phyloP scores from a whole-genome alignment of 2,888 invertebrate genomes.

The Notodonta ziczac region DNA sequence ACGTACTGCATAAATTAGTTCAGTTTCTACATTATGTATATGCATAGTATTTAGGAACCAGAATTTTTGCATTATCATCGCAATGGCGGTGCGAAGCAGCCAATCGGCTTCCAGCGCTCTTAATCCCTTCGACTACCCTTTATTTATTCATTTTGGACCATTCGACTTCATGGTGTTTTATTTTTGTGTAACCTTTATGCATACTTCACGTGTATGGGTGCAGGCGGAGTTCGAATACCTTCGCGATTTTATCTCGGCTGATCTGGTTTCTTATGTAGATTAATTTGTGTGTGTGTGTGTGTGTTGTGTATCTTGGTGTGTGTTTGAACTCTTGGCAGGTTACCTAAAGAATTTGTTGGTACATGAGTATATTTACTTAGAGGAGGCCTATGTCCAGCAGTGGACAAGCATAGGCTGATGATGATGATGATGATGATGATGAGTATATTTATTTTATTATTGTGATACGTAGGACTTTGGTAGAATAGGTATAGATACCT shows the following conservation, averaged over 20 bases:
- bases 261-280: slow-evolving; percentile 20
- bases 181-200: slow-evolving; percentile 69
- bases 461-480: neutral
- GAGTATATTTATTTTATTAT: neutral
- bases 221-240: slow-evolving; percentile 33
- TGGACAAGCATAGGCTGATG: no score
- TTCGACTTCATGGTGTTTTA: slow-evolving; percentile 53
- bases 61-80: slow-evolving; percentile 61
- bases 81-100: slow-evolving; percentile 53
- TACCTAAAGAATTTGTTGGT: neutral
- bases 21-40: neutral
- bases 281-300: slow-evolving; percentile 7
- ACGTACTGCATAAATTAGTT: no score
- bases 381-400: no score
- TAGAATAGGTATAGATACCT: neutral
- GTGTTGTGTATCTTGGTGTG: neutral
- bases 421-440: no score
- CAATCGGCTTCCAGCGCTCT: slow-evolving; percentile 60
- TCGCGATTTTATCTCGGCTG: slow-evolving; percentile 29
- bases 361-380: neutral
- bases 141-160: slow-evolving; percentile 60
- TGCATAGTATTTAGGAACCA: slow-evolving; percentile 12
- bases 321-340: no score
- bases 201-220: slow-evolving; percentile 46
- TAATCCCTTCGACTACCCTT: slow-evolving; percentile 66